Evolutionary conservation across 2,888 invertebrate genomes (phyloP), one percentile per base, ranked within the genome.

Genomic region (Margaritifera margaritifera): DNA sequence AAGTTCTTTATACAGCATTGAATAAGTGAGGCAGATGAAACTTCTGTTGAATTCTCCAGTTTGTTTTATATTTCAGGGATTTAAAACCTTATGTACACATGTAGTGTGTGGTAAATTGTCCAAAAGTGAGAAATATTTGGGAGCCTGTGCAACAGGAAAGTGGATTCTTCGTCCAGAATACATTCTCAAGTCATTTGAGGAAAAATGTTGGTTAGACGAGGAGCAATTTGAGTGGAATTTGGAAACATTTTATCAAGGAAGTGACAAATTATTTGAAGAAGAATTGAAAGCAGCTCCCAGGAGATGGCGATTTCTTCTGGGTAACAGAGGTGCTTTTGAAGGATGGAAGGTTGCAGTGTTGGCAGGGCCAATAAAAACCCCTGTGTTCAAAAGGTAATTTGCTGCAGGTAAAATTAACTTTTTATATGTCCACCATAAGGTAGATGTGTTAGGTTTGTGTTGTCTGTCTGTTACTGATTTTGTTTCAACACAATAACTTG

Each of bases 91-190:
- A 42, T 81, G 82, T 53, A 85, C 85, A 0, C 87, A 87, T 67
- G 67, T 87, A 15, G 66, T 87, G 5, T 84, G 84, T 75, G 80
- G 81, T 1, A 79, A 75, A 70, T 69, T 86, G 24, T 77, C 75
- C 8, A 69, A 83, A 8, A 84, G 84, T 75, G 87, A 87, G 68
- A 86, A 87, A 67, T 85, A 84, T 66, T 81, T 87, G 2, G 84
- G 83, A 22, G 86, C 80, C 24, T 79, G 82, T 75, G 83, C 84
- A 3, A 80, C 77, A 68, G 87, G 86, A 69, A 83, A 80, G 64
- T 87, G 87, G 87, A 73, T 85, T n/a, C 70, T 87, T 19, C 78
- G 79, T 24, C 80, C 84, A 22, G 71, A 80, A 8, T 87, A 81
- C 62, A 68, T 87, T 24, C 67, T 54, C 20, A 78, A 80, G n/a